Evolutionary conservation across 2,797 vertebrate species (phyloP).

Genomic region (Limnodromus scolopaceus): DNA sequence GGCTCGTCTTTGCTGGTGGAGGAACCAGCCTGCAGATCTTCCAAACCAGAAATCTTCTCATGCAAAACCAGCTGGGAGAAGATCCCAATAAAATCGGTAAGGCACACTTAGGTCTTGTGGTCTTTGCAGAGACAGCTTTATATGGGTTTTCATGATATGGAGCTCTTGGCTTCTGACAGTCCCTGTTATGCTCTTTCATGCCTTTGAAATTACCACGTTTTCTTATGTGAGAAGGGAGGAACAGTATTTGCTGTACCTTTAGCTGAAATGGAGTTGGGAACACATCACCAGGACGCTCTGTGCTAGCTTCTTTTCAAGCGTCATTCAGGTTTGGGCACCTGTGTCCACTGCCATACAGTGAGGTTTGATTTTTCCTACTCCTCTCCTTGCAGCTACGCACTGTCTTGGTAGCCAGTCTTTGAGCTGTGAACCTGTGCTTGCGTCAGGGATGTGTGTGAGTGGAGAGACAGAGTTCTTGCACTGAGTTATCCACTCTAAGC

Average conservation of each 20-base stretch:
- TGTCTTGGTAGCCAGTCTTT: not conserved
- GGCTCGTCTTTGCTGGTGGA: constrained; percentile 88
- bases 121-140: not conserved
- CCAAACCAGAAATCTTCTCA: constrained; percentile 83
- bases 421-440: accelerated
- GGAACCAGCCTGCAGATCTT: constrained; percentile 86
- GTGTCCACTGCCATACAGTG: not conserved
- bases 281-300: not conserved
- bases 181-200: accelerated
- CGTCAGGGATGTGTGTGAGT: not conserved
- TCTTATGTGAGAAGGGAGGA: not conserved
- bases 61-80: constrained; percentile 85
- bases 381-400: not conserved
- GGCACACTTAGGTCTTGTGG: accelerated
- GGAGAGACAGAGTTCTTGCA: not conserved
- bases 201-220: not conserved
- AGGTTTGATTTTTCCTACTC: not conserved
- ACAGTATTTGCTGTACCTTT: not conserved
- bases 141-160: accelerated
- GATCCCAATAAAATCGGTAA: constrained; percentile 89
- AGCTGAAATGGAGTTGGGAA: not conserved
- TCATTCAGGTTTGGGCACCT: not conserved
- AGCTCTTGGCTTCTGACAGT: not conserved
- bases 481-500: not conserved
- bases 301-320: not conserved